Evolutionary conservation across 2,113 vertebrate species (phyloP).

Genomic region (Entosphenus tridentatus): DNA sequence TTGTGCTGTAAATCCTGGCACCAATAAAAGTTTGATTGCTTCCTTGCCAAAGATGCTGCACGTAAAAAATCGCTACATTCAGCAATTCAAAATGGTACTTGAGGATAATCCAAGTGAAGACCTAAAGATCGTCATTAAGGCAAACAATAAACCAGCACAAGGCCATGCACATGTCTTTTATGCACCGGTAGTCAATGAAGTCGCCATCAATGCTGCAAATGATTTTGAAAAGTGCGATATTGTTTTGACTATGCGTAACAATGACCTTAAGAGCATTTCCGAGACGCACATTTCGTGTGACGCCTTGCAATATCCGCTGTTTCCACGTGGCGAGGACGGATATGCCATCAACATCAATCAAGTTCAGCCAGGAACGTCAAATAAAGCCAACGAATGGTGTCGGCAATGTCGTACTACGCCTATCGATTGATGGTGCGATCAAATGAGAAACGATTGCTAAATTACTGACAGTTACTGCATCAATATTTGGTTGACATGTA

Average conservation of each 20-base stretch:
- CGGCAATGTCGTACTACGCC: not conserved
- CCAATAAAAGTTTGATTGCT: not conserved
- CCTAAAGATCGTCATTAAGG: conserved; percentile 4
- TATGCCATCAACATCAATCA: not conserved
- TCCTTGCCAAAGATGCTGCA: not conserved
- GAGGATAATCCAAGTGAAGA: not conserved
- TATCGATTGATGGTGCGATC: not conserved
- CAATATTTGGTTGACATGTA: not conserved
- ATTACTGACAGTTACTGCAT: not conserved
- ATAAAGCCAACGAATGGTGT: not conserved
- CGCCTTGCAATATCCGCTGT: not conserved
- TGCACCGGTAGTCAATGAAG: not conserved
- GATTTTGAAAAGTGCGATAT: not conserved
- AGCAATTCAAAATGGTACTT: not conserved
- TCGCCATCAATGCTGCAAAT: not conserved
- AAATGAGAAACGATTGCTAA: not conserved
- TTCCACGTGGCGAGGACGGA: not conserved
- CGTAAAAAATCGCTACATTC: not conserved
- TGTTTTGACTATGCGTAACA: not conserved
- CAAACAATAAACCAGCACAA: not conserved
- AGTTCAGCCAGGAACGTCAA: not conserved
- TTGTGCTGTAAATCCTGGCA: not conserved
- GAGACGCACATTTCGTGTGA: not conserved
- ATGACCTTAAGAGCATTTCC: not conserved
- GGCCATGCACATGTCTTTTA: not conserved